These are phyloP conservation scores for Beroe forskalii DNA, from an alignment of 37 sponge, comb jelly and placozoan genomes.

Conservation along the genomic window DNA sequence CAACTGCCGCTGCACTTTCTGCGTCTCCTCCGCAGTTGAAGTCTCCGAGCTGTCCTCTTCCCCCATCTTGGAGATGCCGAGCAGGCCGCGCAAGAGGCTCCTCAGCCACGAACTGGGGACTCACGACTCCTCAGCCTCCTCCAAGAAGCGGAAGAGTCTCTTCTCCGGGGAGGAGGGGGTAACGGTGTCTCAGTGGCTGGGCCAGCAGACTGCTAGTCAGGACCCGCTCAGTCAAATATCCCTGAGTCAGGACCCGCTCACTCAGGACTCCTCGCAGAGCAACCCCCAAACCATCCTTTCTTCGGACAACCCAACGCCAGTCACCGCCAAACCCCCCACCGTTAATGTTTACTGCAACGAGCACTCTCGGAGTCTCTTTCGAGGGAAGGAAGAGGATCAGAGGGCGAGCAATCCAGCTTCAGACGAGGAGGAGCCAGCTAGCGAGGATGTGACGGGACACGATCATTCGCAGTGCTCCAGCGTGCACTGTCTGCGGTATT, in stretches of 20 bases:
- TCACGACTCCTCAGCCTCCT: too few species aligned
- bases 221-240: not conserved
- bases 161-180: conserved; percentile 16
- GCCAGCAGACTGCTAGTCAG: not conserved
- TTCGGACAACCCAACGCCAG: not conserved
- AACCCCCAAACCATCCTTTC: not conserved
- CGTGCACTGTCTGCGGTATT: conserved; percentile 33
- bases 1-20: conserved; percentile 56
- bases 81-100: conserved; percentile 7
- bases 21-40: conserved; percentile 26
- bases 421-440: not conserved
- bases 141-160: conserved; percentile 26
- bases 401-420: not conserved
- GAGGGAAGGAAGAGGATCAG: not conserved
- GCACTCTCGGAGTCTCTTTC: not conserved
- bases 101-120: conserved; percentile 13
- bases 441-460: not conserved
- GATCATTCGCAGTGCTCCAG: conserved; percentile 46
- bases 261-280: not conserved
- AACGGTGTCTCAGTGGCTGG: not conserved
- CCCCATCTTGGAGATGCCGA: conserved; percentile 51
- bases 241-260: not conserved
- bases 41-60: conserved; percentile 30
- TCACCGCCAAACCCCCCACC: not conserved
- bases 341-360: not conserved